phyloP scores from a whole-genome alignment of 2,888 invertebrate genomes.

The Caenorhabditis auriculariae region DNA sequence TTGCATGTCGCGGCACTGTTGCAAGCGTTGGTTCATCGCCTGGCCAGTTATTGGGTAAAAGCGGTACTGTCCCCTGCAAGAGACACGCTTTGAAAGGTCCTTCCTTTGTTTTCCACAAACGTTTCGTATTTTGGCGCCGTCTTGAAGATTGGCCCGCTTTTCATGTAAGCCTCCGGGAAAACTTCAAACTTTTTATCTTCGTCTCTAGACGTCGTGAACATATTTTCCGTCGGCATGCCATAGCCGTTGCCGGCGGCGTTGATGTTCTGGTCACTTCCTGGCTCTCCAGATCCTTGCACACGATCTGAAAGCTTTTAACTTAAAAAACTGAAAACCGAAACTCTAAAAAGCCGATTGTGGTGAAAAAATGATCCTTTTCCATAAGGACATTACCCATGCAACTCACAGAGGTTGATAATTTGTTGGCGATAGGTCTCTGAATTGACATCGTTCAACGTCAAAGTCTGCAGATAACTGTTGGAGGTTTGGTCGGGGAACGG shows the following conservation, averaged over 20 bases:
- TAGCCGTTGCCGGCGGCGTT: slow-evolving; percentile 19
- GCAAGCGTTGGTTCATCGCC: slow-evolving; percentile 50
- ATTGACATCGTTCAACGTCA: slow-evolving; percentile 58
- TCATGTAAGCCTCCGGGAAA: slow-evolving; percentile 61
- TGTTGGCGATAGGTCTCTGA: slow-evolving; percentile 57
- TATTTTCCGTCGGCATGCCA: slow-evolving; percentile 58
- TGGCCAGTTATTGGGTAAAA: slow-evolving; percentile 58
- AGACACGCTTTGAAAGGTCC: not conserved
- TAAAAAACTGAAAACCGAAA: not conserved
- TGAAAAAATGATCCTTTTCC: not conserved
- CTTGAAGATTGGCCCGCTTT: slow-evolving; percentile 54
- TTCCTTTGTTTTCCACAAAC: slow-evolving; percentile 9
- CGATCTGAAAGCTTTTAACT: slow-evolving; percentile 38
- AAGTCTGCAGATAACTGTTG: slow-evolving; percentile 36
- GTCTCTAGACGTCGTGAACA: slow-evolving; percentile 57
- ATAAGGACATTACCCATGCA: not conserved
- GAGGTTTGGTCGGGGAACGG: slow-evolving; percentile 62
- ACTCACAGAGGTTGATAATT: slow-evolving; percentile 53
- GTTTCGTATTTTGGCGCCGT: slow-evolving; percentile 54
- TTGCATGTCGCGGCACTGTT: slow-evolving; percentile 52
- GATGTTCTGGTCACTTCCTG: slow-evolving; percentile 49
- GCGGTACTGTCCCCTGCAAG: slow-evolving; percentile 43
- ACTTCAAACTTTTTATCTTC: slow-evolving; percentile 61
- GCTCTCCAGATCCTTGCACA: slow-evolving; percentile 57
- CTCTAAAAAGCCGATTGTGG: too few relatives aligned